Conservation (phyloP, 92 coral and sea anemone species). For the Phenganax marumi region DNA sequence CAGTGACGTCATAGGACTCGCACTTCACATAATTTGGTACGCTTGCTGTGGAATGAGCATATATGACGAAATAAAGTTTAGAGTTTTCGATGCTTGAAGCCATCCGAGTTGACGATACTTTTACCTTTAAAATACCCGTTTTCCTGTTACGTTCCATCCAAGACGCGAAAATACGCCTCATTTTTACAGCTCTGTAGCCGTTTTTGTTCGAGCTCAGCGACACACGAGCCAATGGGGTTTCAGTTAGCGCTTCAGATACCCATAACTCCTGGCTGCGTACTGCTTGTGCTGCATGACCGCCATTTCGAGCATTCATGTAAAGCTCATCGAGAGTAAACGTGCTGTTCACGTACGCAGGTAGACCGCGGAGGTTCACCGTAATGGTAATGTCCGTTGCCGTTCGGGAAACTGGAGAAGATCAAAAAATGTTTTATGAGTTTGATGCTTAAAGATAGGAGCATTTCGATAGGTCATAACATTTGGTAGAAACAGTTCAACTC, state of each 20-base stretch:
- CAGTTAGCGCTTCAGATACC: background rate
- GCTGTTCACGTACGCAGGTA: background rate
- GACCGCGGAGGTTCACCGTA: conserved; percentile 10
- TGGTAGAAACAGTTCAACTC: too few relatives aligned
- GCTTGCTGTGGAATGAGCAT: background rate
- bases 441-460: too few relatives aligned
- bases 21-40: background rate
- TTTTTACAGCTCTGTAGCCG: conserved; percentile 18
- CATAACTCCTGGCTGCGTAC: background rate
- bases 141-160: background rate
- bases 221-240: conserved; percentile 26
- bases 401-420: background rate
- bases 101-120: background rate
- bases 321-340: background rate
- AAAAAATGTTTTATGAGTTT: background rate
- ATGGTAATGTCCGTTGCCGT: background rate
- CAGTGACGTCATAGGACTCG: conserved; percentile 6
- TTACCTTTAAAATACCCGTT: background rate
- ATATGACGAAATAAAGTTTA: background rate
- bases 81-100: background rate
- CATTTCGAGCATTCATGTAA: background rate
- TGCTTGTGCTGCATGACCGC: background rate
- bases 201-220: background rate
- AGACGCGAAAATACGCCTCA: background rate
- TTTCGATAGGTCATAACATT: too few relatives aligned